Percentiles rank a stretch among this genome's conserved stretches.
Evolutionary conservation across 1,140 invertebrate species (phyloP).

Genomic region (Telenomus remus): DNA sequence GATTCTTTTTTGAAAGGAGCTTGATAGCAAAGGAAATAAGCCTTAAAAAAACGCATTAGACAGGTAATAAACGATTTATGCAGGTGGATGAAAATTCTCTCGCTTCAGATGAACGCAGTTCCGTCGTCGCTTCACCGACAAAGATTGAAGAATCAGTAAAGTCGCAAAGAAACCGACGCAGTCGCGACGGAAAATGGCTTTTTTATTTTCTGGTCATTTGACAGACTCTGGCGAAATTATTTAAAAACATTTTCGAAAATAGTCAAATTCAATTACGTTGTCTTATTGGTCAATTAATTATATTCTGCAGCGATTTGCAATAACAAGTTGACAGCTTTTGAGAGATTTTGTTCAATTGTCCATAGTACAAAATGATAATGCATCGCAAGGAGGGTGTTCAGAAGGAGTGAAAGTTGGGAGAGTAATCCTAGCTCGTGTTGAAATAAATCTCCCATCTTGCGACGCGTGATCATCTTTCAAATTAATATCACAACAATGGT

Average conservation of each 20-base stretch:
- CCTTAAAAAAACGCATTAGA: slow-evolving; percentile 45
- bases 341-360: slow-evolving; percentile 15
- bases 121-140: slow-evolving; percentile 41
- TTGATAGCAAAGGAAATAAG: slow-evolving; percentile 49
- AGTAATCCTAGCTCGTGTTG: slow-evolving; percentile 9
- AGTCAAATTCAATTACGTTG: no score
- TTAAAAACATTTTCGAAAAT: no score
- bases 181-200: slow-evolving; percentile 44
- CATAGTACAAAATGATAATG: not conserved
- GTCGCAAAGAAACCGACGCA: slow-evolving; percentile 41
- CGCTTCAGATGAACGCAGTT: slow-evolving; percentile 46
- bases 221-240: slow-evolving; percentile 38
- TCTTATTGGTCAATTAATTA: no score
- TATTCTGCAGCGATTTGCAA: no score
- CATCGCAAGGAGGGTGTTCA: not conserved
- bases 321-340: no score
- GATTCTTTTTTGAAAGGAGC: slow-evolving; percentile 33
- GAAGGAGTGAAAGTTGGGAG: not conserved
- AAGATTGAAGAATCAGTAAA: slow-evolving; percentile 52
- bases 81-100: slow-evolving; percentile 50
- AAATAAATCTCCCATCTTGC: slow-evolving; percentile 45
- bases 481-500: slow-evolving; percentile 43
- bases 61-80: slow-evolving; percentile 57
- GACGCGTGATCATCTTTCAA: slow-evolving; percentile 34
- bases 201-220: slow-evolving; percentile 36